Evolutionary conservation across 2,113 vertebrate species (phyloP).

Genomic region (Phylloscopus whistleri): DNA sequence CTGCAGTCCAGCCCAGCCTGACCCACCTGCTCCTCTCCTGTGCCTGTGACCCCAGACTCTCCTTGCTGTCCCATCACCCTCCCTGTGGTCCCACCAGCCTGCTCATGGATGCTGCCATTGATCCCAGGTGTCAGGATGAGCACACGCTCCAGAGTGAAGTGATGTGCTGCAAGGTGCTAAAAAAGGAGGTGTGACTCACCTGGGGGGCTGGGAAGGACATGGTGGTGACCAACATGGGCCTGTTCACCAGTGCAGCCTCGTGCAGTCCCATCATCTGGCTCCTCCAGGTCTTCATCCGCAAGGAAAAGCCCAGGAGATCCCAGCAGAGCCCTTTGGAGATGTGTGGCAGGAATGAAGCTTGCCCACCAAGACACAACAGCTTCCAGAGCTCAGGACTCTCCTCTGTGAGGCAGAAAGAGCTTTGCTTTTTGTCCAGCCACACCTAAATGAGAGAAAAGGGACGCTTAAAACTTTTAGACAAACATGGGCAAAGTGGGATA

Average conservation of each 20-base stretch:
- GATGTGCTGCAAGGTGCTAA: neutral
- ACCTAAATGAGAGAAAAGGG: neutral
- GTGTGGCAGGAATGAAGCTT: neutral
- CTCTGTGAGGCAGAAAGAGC: neutral
- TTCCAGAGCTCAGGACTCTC: neutral
- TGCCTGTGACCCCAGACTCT: no score
- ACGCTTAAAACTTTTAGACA: neutral
- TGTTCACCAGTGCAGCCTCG: fast-evolving
- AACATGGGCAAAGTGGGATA: neutral
- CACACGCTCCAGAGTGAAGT: fast-evolving
- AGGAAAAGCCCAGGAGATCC: neutral
- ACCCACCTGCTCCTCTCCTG: neutral
- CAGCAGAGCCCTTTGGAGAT: neutral
- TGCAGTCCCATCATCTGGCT: neutral
- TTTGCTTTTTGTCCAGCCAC: neutral
- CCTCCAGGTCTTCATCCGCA: neutral
- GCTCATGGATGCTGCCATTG: neutral
- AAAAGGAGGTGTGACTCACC: neutral
- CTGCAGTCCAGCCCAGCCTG: no score
- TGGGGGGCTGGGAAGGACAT: neutral
- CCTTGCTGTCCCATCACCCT: neutral
- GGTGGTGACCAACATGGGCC: fast-evolving
- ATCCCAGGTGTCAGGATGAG: no score
- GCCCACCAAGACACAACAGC: fast-evolving
- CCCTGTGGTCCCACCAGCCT: fast-evolving